phyloP scores from a whole-genome alignment of 2,113 vertebrate genomes.

The Caloenas nicobarica region DNA sequence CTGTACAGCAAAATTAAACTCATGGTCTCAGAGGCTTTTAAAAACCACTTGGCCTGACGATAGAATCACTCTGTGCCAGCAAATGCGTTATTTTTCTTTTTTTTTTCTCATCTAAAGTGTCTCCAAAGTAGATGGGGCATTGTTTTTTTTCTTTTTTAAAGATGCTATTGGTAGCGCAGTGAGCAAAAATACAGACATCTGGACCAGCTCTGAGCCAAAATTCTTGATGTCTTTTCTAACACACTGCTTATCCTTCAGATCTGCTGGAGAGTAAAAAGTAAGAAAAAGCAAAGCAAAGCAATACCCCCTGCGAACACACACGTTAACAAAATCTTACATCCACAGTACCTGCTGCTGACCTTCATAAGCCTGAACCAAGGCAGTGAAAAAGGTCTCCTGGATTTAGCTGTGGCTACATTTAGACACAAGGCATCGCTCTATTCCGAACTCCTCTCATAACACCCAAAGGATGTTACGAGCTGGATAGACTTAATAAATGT shows the following conservation, averaged over 20 bases:
- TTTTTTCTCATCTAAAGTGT: not conserved
- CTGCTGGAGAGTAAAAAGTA: not conserved
- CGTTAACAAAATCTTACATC: rapidly evolving
- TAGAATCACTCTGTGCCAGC: not conserved
- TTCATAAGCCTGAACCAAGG: not conserved
- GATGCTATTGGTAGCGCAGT: not conserved
- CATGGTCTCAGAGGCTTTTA: constrained; percentile 11
- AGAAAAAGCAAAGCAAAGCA: not conserved
- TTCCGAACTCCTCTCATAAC: not conserved
- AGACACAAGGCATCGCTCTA: not conserved
- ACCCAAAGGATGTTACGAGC: too few relatives aligned
- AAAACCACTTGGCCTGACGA: not conserved
- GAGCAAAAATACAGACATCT: constrained; percentile 27
- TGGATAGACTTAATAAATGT: not conserved
- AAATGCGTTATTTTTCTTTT: not conserved
- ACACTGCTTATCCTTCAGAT: not conserved
- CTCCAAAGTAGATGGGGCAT: not conserved
- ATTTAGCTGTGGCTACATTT: not conserved
- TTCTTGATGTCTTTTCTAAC: not conserved
- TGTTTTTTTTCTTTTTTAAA: not conserved
- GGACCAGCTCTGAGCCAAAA: constrained; percentile 5
- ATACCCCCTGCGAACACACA: rapidly evolving
- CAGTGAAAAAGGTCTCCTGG: not conserved
- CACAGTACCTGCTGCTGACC: not conserved
- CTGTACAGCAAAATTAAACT: not conserved